Conservation (phyloP, 2,797 vertebrate species). For the Syncerus caffer region DNA sequence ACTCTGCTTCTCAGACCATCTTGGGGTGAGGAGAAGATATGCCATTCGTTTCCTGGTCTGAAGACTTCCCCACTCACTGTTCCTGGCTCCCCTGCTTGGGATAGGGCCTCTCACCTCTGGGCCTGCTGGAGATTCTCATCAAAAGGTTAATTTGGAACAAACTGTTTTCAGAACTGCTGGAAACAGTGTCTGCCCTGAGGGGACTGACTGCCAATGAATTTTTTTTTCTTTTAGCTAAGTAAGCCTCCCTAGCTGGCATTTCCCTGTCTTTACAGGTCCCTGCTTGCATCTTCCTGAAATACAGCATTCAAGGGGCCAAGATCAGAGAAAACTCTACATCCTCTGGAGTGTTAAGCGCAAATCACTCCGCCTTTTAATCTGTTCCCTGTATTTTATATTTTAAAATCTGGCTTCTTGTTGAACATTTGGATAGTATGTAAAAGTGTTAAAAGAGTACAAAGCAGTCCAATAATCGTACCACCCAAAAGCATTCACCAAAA, state of each 20-base stretch:
- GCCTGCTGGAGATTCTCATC: background rate
- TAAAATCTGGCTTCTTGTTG: background rate
- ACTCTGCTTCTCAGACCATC: background rate
- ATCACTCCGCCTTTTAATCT: background rate
- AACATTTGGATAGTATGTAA: background rate
- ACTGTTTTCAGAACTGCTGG: conserved; percentile 55
- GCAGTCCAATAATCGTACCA: background rate
- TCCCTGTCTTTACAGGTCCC: background rate
- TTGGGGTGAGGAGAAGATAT: background rate
- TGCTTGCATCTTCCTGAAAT: background rate
- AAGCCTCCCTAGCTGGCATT: background rate
- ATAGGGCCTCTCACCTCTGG: background rate
- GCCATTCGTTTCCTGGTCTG: background rate
- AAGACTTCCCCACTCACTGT: background rate
- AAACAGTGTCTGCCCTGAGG: conserved; percentile 64
- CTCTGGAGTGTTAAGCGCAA: background rate
- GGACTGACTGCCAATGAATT: background rate
- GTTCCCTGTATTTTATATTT: background rate
- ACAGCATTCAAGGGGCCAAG: background rate
- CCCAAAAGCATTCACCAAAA: background rate
- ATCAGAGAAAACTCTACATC: background rate
- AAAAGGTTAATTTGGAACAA: conserved; percentile 61
- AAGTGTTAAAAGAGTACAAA: background rate
- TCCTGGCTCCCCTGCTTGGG: background rate
- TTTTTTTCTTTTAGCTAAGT: conserved; percentile 32